These are phyloP conservation scores for Colistium nudipinnis DNA, from an alignment of 2,113 vertebrate species.

Conservation along the genomic window DNA sequence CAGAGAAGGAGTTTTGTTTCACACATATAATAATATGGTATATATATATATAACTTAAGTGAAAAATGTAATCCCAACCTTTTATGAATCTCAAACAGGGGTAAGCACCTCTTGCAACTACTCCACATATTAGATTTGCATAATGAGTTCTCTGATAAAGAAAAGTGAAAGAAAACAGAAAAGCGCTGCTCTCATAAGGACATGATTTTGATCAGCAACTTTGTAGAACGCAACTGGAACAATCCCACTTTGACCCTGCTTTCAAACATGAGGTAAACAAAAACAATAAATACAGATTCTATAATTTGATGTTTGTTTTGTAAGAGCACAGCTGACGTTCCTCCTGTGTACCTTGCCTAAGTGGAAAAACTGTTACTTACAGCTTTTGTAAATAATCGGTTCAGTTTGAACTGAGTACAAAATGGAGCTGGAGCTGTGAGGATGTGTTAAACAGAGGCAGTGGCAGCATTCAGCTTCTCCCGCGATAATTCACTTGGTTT, in stretches of 20 bases:
- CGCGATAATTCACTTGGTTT: slow-evolving; percentile 22
- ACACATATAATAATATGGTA: no score
- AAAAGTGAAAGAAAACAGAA: no score
- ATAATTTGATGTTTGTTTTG: not conserved
- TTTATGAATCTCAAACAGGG: no score
- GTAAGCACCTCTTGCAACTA: not conserved
- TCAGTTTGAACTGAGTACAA: not conserved
- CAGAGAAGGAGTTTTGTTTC: not conserved
- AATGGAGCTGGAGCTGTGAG: not conserved
- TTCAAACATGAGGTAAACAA: not conserved
- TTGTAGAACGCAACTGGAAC: no score
- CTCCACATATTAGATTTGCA: slow-evolving; percentile 10
- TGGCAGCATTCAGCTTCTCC: slow-evolving; percentile 1
- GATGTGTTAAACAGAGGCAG: slow-evolving; percentile 4
- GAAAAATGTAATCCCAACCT: no score
- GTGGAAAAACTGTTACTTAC: not conserved
- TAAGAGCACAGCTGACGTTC: no score
- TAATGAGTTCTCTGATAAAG: no score
- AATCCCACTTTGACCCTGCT: not conserved
- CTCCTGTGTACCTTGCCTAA: no score
- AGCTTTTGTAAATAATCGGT: not conserved
- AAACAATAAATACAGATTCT: not conserved
- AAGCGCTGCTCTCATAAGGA: no score
- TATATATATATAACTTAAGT: no score
- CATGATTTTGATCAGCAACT: no score